These are phyloP conservation scores for Nesometra sesokonis DNA, from an alignment of 35 echinoderm and acorn worm species.

Conservation along the genomic window DNA sequence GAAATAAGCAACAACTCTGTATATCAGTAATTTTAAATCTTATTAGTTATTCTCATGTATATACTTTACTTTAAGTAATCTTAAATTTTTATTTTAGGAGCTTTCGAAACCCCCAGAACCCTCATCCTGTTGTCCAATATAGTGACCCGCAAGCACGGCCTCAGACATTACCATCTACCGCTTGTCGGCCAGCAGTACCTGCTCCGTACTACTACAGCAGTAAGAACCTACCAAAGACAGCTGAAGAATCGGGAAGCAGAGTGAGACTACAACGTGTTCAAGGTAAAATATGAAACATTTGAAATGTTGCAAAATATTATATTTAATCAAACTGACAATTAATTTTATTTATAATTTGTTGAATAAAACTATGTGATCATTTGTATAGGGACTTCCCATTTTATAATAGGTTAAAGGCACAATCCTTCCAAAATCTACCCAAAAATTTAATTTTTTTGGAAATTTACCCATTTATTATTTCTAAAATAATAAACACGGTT, in stretches of 20 bases:
- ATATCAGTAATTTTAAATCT: conserved; percentile 10
- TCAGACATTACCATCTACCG: conserved; percentile 9
- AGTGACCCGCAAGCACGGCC: conserved; percentile 29
- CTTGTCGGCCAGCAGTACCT: conserved; percentile 56
- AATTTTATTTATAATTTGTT: no score
- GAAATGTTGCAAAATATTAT: no score
- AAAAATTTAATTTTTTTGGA: no score
- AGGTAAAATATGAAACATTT: conserved; percentile 24
- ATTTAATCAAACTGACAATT: no score
- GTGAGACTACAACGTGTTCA: conserved; percentile 50
- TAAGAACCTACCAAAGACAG: conserved; percentile 39
- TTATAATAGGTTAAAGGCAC: no score
- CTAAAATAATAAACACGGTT: no score
- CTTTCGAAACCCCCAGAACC: conserved; percentile 79
- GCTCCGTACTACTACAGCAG: conserved; percentile 93
- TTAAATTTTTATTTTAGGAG: conserved; percentile 34
- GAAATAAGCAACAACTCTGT: neutral
- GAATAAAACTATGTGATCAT: no score
- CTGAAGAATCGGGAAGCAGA: conserved; percentile 56
- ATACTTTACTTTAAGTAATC: neutral
- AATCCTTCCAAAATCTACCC: no score
- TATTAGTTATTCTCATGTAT: neutral
- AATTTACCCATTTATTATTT: no score
- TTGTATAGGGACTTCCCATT: no score
- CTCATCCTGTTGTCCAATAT: conserved; percentile 88